Evolutionary conservation across 2,888 invertebrate species (phyloP).

Genomic region (Volucella bombylans): DNA sequence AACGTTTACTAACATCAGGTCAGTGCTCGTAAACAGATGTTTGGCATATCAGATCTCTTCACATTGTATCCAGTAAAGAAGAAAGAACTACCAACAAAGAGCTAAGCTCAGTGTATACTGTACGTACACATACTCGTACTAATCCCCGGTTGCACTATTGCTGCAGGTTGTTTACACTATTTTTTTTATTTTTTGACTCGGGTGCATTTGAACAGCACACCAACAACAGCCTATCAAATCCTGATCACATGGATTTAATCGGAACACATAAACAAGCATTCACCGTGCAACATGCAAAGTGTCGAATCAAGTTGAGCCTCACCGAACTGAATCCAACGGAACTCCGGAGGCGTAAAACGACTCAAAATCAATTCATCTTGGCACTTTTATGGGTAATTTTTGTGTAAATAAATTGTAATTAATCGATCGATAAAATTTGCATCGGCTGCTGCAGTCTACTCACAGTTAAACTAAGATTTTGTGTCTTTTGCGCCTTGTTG

Average conservation of each 20-base stretch:
- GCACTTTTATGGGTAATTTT: slow-evolving; percentile 73
- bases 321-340: slow-evolving; percentile 38
- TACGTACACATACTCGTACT: too few species aligned
- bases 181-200: slow-evolving; percentile 15
- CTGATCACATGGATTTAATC: slow-evolving; percentile 52
- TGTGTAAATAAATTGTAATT: slow-evolving; percentile 74
- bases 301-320: slow-evolving; percentile 1
- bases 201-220: slow-evolving; percentile 44
- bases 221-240: slow-evolving; percentile 28
- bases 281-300: slow-evolving; percentile 20
- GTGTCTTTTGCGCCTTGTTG: not conserved
- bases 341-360: slow-evolving; percentile 69
- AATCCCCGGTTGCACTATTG: slow-evolving; percentile 16
- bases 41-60: too few species aligned
- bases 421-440: slow-evolving; percentile 74
- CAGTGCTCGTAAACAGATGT: not conserved
- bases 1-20: slow-evolving; percentile 24
- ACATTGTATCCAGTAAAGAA: too few species aligned
- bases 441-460: slow-evolving; percentile 44
- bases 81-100: not conserved
- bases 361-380: slow-evolving; percentile 73
- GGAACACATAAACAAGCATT: slow-evolving; percentile 36
- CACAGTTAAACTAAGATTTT: slow-evolving; percentile 16
- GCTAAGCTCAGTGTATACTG: slow-evolving; percentile 13
- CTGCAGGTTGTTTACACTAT: slow-evolving; percentile 53